Conservation (phyloP, 2,113 vertebrate genomes). For the Lagopus leucura region DNA sequence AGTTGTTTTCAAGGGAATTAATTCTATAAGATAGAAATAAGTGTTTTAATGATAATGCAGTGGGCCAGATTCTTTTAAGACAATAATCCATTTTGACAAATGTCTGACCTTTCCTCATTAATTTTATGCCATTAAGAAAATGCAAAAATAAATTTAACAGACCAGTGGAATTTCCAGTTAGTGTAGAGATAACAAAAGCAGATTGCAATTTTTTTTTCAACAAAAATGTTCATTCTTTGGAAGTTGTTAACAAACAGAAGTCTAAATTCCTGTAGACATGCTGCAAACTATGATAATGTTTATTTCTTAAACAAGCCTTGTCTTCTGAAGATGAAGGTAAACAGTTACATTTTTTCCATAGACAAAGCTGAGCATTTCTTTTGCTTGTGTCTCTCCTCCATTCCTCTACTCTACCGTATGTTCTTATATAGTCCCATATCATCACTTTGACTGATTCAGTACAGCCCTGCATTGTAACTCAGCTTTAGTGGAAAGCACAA, state of each 20-base stretch:
- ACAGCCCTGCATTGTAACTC: neutral
- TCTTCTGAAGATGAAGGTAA: neutral
- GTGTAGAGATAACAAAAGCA: neutral
- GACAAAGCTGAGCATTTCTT: neutral
- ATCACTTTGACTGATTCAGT: neutral
- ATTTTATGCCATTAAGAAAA: neutral
- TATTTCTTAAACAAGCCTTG: neutral
- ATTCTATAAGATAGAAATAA: neutral
- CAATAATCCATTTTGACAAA: neutral
- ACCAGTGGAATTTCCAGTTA: neutral
- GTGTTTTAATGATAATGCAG: fast-evolving
- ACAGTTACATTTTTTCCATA: neutral
- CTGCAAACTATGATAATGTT: neutral
- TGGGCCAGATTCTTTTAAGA: neutral
- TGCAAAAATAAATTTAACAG: neutral
- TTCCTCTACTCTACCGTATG: neutral
- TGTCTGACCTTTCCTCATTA: neutral
- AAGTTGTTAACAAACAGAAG: neutral
- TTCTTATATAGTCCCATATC: neutral
- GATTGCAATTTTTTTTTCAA: neutral
- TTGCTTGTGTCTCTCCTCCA: neutral
- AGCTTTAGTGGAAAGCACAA: neutral
- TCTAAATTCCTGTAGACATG: neutral
- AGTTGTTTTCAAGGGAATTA: neutral
- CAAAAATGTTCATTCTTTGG: neutral